phyloP scores from a whole-genome alignment of 2,797 vertebrate species.

The Etheostoma nigrum region DNA sequence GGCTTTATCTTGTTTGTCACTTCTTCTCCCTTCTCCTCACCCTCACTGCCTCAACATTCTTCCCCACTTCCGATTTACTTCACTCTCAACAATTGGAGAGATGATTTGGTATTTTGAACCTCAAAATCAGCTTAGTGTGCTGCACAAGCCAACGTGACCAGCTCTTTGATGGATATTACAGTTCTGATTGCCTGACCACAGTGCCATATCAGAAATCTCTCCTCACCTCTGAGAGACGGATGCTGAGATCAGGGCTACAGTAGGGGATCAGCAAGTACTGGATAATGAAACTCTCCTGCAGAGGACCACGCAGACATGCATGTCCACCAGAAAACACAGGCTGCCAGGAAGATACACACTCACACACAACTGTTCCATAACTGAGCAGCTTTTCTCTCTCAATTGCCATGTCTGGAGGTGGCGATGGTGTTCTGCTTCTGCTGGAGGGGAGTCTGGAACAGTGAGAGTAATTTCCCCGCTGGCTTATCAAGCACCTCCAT shows the following conservation, averaged over 20 bases:
- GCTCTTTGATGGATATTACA: conserved; percentile 66
- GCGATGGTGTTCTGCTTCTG: conserved; percentile 21
- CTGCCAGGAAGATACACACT: conserved; percentile 9
- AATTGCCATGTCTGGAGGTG: conserved; percentile 50
- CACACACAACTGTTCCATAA: conserved; percentile 34
- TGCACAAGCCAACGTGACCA: conserved; percentile 30
- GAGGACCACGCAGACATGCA: conserved; percentile 26
- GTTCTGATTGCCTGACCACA: conserved; percentile 65
- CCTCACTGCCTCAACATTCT: not conserved
- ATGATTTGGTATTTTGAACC: conserved; percentile 69
- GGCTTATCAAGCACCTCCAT: conserved; percentile 63
- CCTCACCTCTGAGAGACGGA: conserved; percentile 51
- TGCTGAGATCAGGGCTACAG: conserved; percentile 58
- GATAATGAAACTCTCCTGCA: conserved; percentile 69
- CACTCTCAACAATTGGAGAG: conserved; percentile 58
- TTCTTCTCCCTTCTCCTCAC: conserved; percentile 37
- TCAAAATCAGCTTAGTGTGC: conserved; percentile 56
- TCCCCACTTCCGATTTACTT: conserved; percentile 23
- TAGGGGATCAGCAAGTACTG: conserved; percentile 47
- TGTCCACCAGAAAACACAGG: conserved; percentile 12
- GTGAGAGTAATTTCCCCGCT: conserved; percentile 55
- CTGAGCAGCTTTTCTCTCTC: conserved; percentile 55
- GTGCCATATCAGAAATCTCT: conserved; percentile 44
- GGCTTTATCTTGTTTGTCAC: conserved; percentile 69
- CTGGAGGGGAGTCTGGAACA: conserved; percentile 39